Evolutionary conservation across 2,113 vertebrate species (phyloP).

Genomic region (Muscicapa adusta): DNA sequence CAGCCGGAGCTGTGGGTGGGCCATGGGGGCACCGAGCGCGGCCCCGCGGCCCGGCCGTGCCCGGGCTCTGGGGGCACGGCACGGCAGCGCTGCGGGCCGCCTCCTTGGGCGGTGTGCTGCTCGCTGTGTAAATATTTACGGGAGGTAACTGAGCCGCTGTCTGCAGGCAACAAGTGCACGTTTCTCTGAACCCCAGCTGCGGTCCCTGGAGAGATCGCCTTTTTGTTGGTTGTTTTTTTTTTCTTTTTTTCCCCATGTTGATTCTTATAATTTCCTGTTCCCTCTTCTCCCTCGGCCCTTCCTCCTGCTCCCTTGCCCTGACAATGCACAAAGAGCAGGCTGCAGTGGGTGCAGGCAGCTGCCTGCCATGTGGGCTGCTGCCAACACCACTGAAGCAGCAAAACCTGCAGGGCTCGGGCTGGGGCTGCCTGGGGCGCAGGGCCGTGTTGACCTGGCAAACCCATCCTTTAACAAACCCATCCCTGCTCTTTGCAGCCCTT

Average conservation of each 20-base stretch:
- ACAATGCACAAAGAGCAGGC: slow-evolving; percentile 51
- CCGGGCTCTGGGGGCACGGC: background rate
- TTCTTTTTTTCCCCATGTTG: background rate
- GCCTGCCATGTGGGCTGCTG: slow-evolving; percentile 43
- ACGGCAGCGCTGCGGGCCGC: background rate
- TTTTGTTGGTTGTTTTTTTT: background rate
- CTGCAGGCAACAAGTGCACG: slow-evolving; percentile 37
- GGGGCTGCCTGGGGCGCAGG: background rate
- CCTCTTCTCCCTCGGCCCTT: background rate
- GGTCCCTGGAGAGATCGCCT: background rate
- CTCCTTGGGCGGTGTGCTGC: background rate
- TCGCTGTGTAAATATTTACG: background rate
- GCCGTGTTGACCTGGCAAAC: background rate
- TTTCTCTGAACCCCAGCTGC: background rate
- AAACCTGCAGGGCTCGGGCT: background rate
- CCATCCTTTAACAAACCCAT: background rate
- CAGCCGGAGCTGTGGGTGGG: background rate
- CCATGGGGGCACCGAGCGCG: background rate
- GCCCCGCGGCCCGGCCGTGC: background rate
- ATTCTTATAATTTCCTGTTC: slow-evolving; percentile 10
- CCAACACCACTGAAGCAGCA: slow-evolving; percentile 51
- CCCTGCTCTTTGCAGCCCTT: background rate
- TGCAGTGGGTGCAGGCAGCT: slow-evolving; percentile 53
- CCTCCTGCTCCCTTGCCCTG: slow-evolving; percentile 22
- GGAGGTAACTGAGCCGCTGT: background rate